Evolutionary conservation across 2,797 vertebrate species (phyloP), one percentile per base, ranked within the genome.

Genomic region (Anniella stebbinsi): DNA sequence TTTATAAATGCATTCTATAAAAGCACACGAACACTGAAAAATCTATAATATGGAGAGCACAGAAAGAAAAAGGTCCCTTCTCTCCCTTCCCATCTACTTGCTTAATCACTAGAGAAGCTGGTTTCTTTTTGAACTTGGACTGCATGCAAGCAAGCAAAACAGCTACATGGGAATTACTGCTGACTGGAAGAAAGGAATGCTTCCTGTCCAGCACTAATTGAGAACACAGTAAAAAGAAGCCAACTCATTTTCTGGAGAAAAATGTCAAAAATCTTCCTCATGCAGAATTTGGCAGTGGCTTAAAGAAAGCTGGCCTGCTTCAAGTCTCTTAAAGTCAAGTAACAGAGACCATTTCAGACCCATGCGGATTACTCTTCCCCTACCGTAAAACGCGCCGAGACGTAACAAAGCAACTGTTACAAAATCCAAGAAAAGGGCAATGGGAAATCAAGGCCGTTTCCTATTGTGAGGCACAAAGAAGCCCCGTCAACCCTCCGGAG

Each of bases 261-360:
- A 67, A 83, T 85, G 84, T 92, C 63, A 45, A 57, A 83, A 94
- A 87, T 67, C 88, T 84, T 75, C 70, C 92, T 91, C 89, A 76
- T 78, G n/a, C 88, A 87, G 45, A 89, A 66, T 63, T 72, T 41
- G 80, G 77, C 92, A 83, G 67, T 38, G 21, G 93, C 80, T 86
- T 85, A 69, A 88, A 69, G 84, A 63, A 78, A 92, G 80, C 84
- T 45, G 60, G 38, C 51, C 45, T 33, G 13, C 63, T 82, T 82
- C 33, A 72, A 86, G 63, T 57, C 57, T 89, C 78, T 82, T 87
- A 82, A 87, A 85, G 86, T 54, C 66, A 30, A 41, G 33, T 41
- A 77, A 54, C 63, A 60, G 5, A 80, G 21, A 80, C 38, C 10
- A 76, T 30, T 45, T 33, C 30, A 48, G 77, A 12, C 30, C 70